These are phyloP conservation scores for Acleris emargana DNA, from an alignment of 2,888 invertebrate genomes.

Conservation along the genomic window DNA sequence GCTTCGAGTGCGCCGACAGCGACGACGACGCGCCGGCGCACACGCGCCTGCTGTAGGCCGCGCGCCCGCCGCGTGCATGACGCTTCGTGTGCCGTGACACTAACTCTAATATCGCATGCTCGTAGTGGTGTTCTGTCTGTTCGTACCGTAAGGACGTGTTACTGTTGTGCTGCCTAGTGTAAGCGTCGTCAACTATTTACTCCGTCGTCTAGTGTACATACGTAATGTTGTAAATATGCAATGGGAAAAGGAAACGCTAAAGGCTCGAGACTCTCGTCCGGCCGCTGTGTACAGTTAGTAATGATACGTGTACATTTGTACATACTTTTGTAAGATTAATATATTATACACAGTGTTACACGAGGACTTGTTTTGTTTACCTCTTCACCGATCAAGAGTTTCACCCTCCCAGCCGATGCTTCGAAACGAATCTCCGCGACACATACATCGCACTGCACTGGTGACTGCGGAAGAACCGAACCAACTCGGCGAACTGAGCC, in stretches of 20 bases:
- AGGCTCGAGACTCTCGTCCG: conserved; percentile 20
- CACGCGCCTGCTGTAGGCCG: conserved; percentile 60
- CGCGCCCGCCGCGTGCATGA: conserved; percentile 34
- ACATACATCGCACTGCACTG: no score
- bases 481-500: no score
- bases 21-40: conserved; percentile 72
- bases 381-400: background rate
- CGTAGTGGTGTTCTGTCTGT: conserved; percentile 28
- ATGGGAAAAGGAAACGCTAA: conserved; percentile 32
- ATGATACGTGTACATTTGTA: conserved; percentile 48
- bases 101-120: conserved; percentile 27
- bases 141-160: conserved; percentile 7
- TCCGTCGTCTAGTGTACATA: conserved; percentile 26
- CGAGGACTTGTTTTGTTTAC: conserved; percentile 34
- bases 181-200: no score
- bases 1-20: conserved; percentile 74
- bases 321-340: conserved; percentile 55
- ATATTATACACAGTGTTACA: conserved; percentile 48
- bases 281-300: conserved; percentile 32
- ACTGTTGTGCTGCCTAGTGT: conserved; percentile 28
- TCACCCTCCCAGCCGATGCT: no score
- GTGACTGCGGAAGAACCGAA: no score
- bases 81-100: conserved; percentile 21
- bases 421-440: no score
- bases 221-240: conserved; percentile 26